These are phyloP conservation scores for Poliocrania exsul DNA, from an alignment of 2,797 vertebrate genomes.

Conservation along the genomic window DNA sequence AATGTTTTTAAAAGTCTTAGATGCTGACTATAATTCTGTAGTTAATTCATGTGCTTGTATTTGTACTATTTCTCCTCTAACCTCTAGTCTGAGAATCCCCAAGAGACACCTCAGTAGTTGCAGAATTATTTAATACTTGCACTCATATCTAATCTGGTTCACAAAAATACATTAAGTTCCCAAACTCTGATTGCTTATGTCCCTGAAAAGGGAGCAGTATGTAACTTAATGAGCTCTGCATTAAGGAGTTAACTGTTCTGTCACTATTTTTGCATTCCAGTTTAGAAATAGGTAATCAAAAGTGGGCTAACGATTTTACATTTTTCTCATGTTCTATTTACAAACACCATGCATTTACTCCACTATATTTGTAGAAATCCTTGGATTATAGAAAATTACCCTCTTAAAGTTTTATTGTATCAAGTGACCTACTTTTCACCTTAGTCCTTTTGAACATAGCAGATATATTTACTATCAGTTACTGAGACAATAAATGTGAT, in stretches of 20 bases:
- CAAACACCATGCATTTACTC: not conserved
- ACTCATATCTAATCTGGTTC: not conserved
- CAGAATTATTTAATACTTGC: not conserved
- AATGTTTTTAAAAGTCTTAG: not conserved
- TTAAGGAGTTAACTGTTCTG: not conserved
- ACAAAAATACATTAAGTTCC: not conserved
- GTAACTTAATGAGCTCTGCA: not conserved
- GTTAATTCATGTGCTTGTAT: not conserved
- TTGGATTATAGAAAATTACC: not conserved
- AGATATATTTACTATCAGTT: slow-evolving; percentile 36
- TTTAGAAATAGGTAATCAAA: not conserved
- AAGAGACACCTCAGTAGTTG: not conserved
- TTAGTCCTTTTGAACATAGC: not conserved
- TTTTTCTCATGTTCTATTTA: not conserved
- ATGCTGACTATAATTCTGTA: not conserved
- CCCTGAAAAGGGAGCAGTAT: not conserved
- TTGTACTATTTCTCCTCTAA: not conserved
- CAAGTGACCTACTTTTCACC: slow-evolving; percentile 42
- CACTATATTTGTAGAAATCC: not conserved
- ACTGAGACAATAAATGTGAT: not conserved
- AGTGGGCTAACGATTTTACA: not conserved
- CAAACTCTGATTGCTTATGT: not conserved
- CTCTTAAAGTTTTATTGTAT: not conserved
- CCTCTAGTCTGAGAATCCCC: not conserved
- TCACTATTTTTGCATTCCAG: not conserved